Conservation (phyloP, 2,113 vertebrate genomes). For the Rhagologus leucostigma region DNA sequence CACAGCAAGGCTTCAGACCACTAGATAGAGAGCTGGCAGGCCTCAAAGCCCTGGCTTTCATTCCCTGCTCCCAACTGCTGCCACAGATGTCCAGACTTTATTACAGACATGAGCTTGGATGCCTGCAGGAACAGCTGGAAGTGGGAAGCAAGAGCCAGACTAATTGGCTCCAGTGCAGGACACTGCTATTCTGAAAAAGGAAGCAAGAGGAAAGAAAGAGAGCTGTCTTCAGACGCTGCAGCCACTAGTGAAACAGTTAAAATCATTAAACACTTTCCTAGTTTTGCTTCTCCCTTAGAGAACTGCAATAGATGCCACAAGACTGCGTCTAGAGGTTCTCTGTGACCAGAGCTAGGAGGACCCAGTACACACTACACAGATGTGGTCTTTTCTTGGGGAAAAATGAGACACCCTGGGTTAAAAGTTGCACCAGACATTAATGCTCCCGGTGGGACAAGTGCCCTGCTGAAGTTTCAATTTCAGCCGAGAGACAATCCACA, state of each 20-base stretch:
- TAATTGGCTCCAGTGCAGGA: not conserved
- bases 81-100: conserved; percentile 18
- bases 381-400: not conserved
- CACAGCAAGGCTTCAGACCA: not conserved
- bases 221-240: not conserved
- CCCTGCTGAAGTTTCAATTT: not conserved
- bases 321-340: not conserved
- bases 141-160: not conserved
- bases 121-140: conserved; percentile 22
- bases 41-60: not conserved
- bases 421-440: not conserved
- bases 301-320: not conserved
- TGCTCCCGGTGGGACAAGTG: accelerated
- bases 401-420: not conserved
- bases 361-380: not conserved
- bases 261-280: not conserved
- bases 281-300: not conserved
- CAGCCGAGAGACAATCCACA: not conserved
- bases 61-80: not conserved
- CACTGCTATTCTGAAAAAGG: not conserved
- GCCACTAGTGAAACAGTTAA: not conserved
- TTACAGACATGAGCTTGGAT: not conserved
- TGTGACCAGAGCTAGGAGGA: not conserved
- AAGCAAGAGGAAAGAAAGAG: not conserved
- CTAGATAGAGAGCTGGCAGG: not conserved